Evolutionary conservation across 1,140 invertebrate genomes (phyloP).

Genomic region (Coelopa frigida): DNA sequence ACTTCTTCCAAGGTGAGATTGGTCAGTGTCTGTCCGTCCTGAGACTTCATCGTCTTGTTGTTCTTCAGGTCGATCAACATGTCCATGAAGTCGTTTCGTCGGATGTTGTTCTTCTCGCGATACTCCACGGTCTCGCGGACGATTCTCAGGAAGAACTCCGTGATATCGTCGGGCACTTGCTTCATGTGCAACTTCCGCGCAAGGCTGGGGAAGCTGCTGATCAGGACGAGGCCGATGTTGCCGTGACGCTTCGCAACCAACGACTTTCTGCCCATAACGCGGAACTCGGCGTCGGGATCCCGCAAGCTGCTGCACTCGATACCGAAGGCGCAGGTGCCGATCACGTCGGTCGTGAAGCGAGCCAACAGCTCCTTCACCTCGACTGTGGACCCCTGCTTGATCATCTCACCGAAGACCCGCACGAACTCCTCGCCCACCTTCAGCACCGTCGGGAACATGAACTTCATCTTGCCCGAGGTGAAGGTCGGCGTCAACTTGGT

Average conservation of each 20-base stretch:
- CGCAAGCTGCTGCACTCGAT: constrained; percentile 47
- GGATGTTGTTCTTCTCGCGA: constrained; percentile 37
- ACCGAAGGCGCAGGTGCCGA: constrained; percentile 49
- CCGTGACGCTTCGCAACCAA: constrained; percentile 22
- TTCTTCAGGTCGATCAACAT: constrained; percentile 38
- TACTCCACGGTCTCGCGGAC: constrained; percentile 41
- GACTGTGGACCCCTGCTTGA: constrained; percentile 11
- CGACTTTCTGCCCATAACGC: constrained; percentile 26
- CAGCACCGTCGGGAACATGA: constrained; percentile 45
- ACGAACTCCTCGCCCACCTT: constrained; percentile 38
- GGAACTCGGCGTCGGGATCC: constrained; percentile 46
- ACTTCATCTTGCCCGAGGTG: constrained; percentile 52
- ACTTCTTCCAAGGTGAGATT: constrained; percentile 34
- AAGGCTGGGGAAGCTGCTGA: constrained; percentile 19
- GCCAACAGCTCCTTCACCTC: constrained; percentile 53
- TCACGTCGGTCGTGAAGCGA: constrained; percentile 55
- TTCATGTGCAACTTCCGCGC: constrained; percentile 23
- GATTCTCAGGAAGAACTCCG: constrained; percentile 40
- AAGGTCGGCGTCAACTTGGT: constrained; percentile 52
- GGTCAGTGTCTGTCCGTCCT: constrained; percentile 29
- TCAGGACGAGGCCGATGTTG: constrained; percentile 14
- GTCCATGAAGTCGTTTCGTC: constrained; percentile 46
- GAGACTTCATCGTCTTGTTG: constrained; percentile 13
- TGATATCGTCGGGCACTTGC: constrained; percentile 29
- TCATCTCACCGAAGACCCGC: constrained; percentile 12